These are phyloP conservation scores for Trachelus stipa DNA, from an alignment of 2,888 invertebrate species.

Conservation along the genomic window DNA sequence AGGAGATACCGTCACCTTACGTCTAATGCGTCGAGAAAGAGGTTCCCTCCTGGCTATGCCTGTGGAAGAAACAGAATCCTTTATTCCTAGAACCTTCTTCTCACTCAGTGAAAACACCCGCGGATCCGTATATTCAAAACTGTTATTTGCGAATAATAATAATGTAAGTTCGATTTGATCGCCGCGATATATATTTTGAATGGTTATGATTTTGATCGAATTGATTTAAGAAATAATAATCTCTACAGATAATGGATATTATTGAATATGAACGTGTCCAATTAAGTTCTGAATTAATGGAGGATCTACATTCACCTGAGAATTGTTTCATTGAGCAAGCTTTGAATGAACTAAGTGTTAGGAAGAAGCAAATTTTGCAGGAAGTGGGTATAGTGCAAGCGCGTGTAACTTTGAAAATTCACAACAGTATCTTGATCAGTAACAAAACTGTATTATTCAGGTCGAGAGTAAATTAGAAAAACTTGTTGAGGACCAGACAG, in stretches of 20 bases:
- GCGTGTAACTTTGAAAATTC: not conserved
- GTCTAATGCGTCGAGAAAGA: slow-evolving; percentile 86
- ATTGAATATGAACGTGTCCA: slow-evolving; percentile 79
- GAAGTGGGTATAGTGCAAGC: slow-evolving; percentile 24
- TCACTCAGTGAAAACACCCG: slow-evolving; percentile 68
- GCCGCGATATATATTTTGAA: not conserved
- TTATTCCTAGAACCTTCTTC: slow-evolving; percentile 55
- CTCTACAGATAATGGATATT: slow-evolving; percentile 74
- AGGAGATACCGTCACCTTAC: slow-evolving; percentile 80
- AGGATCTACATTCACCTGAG: slow-evolving; percentile 83
- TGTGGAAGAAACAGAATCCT: slow-evolving; percentile 60
- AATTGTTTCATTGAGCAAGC: slow-evolving; percentile 89
- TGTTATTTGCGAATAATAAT: slow-evolving; percentile 77
- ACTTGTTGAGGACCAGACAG: not conserved
- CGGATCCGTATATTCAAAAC: slow-evolving; percentile 77
- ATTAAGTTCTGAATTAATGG: slow-evolving; percentile 68
- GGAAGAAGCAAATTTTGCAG: slow-evolving; percentile 58
- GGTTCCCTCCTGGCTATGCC: slow-evolving; percentile 73
- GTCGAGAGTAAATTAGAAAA: not conserved
- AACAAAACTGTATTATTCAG: not conserved
- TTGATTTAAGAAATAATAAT: slow-evolving; percentile 7
- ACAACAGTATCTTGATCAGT: not conserved
- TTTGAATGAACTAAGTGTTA: slow-evolving; percentile 73
- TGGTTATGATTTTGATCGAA: not conserved
- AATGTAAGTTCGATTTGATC: slow-evolving; percentile 69